Conservation (phyloP, 1,140 invertebrate genomes). For the Phocides pigmalion region DNA sequence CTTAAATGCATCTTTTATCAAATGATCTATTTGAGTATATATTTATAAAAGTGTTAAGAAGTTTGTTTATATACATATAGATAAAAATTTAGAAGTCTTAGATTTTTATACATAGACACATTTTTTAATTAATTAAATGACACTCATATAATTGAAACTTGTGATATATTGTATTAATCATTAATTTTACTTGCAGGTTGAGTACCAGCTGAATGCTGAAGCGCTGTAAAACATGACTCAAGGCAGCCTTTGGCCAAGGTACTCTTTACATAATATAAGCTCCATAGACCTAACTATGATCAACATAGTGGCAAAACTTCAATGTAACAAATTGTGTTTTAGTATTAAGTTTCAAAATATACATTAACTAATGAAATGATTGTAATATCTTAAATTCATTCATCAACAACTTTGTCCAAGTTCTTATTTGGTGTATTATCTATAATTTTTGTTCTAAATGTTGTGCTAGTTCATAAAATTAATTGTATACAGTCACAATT, state of each 20-base stretch:
- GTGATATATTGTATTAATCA: neutral
- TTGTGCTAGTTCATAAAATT: neutral
- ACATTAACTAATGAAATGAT: conserved; percentile 50
- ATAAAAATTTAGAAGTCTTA: too few species aligned
- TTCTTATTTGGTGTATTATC: conserved; percentile 16
- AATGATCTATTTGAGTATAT: too few species aligned
- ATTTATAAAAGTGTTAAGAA: too few species aligned
- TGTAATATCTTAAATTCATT: conserved; percentile 59
- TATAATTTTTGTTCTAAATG: neutral
- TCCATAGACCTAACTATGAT: conserved; percentile 75
- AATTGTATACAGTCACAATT: conserved; percentile 13
- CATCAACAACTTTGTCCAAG: conserved; percentile 1
- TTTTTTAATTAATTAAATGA: too few species aligned
- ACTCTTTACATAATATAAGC: conserved; percentile 65
- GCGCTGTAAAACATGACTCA: conserved; percentile 53
- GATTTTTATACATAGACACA: too few species aligned
- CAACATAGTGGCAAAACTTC: conserved; percentile 71
- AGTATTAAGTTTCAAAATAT: conserved; percentile 62
- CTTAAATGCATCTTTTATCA: too few species aligned
- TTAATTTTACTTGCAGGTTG: conserved; percentile 54
- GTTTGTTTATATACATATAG: too few species aligned
- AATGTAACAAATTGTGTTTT: conserved; percentile 67
- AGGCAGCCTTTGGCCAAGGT: conserved; percentile 72
- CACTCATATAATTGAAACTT: neutral
- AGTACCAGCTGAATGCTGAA: conserved; percentile 68